These are phyloP conservation scores for Tryphoninae sp. DNA, from an alignment of 2,888 invertebrate species.

Conservation along the genomic window DNA sequence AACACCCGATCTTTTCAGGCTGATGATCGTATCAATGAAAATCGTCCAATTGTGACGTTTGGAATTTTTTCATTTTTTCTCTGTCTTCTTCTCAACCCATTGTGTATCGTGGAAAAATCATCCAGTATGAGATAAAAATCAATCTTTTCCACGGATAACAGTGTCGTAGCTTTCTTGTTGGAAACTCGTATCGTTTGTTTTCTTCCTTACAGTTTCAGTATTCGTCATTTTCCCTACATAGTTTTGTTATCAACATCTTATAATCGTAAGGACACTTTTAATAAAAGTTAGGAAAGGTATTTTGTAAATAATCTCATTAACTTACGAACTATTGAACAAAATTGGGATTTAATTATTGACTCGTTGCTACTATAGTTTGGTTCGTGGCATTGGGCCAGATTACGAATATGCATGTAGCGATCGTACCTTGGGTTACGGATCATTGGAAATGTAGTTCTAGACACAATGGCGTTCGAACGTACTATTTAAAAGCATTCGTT, in stretches of 20 bases:
- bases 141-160: not conserved
- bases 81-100: not conserved
- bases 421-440: not conserved
- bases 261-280: no score
- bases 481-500: constrained; percentile 53
- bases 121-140: not conserved
- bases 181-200: not conserved
- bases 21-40: not conserved
- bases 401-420: not conserved
- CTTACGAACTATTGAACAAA: constrained; percentile 4
- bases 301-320: not conserved
- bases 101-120: not conserved
- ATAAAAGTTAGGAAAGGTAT: no score
- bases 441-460: constrained; percentile 42
- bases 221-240: no score
- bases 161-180: not conserved
- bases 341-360: constrained; percentile 2
- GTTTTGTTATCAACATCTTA: no score
- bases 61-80: not conserved
- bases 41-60: not conserved
- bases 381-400: constrained; percentile 38
- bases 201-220: not conserved
- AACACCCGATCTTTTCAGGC: not conserved
- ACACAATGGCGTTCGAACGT: constrained; percentile 18
- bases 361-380: not conserved